phyloP scores from a whole-genome alignment of 37 sponge, comb jelly and placozoan species.

The Oscarella lobularis region DNA sequence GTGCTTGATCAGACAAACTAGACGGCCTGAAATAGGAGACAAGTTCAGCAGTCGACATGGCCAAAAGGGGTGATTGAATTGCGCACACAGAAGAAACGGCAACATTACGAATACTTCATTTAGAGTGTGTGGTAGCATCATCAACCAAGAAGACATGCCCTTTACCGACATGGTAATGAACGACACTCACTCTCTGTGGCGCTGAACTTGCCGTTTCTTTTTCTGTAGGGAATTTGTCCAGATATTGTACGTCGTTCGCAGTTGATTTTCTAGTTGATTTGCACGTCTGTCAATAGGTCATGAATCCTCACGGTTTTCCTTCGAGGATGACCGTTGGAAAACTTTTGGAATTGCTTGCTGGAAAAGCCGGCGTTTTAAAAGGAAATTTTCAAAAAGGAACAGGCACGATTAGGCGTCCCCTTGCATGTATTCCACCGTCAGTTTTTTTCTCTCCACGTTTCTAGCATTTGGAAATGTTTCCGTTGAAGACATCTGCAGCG shows the following conservation, averaged over 20 bases:
- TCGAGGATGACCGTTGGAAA: slow-evolving; percentile 99
- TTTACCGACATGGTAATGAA: slow-evolving; percentile 71
- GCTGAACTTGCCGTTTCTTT: neutral
- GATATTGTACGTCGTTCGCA: slow-evolving; percentile 8
- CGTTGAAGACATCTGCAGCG: slow-evolving; percentile 63
- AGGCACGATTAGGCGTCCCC: neutral
- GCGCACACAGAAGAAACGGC: neutral
- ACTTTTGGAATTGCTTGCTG: slow-evolving; percentile 86
- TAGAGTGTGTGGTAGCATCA: slow-evolving; percentile 85
- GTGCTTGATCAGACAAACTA: slow-evolving; percentile 68
- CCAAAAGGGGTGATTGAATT: slow-evolving; percentile 65
- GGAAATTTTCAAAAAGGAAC: slow-evolving; percentile 92
- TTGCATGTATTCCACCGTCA: neutral
- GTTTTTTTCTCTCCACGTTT: neutral
- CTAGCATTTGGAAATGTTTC: slow-evolving; percentile 77
- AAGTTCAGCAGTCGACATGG: slow-evolving; percentile 99
- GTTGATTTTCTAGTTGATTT: no score
- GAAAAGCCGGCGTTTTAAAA: slow-evolving; percentile 84
- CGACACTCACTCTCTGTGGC: neutral
- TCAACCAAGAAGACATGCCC: slow-evolving; percentile 95
- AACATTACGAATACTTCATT: neutral
- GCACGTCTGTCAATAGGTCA: slow-evolving; percentile 28
- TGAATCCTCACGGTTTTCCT: slow-evolving; percentile 99
- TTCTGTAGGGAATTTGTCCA: slow-evolving; percentile 11
- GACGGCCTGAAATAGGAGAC: slow-evolving; percentile 94